These are phyloP conservation scores for Xylota segnis DNA, from an alignment of 2,888 invertebrate genomes.

Conservation along the genomic window DNA sequence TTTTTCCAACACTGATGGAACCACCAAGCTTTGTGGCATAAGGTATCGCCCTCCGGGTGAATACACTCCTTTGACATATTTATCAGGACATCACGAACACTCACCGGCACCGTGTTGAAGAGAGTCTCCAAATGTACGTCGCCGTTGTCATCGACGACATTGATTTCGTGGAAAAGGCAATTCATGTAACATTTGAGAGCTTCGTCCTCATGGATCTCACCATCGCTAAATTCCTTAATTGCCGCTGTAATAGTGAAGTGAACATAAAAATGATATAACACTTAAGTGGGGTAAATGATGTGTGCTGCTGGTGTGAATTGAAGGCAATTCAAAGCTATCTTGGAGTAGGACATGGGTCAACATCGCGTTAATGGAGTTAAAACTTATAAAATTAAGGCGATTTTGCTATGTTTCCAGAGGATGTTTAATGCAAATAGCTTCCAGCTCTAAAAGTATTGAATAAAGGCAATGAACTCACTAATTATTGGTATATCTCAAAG, in stretches of 20 bases:
- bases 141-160: conserved; percentile 80
- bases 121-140: conserved; percentile 80
- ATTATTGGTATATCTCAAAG: no score
- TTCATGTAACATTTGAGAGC: conserved; percentile 81
- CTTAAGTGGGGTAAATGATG: no score
- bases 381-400: no score
- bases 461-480: no score
- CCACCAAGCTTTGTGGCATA: conserved; percentile 81
- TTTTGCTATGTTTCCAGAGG: no score
- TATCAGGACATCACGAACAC: conserved; percentile 78
- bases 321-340: no score
- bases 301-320: no score
- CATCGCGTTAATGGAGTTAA: no score
- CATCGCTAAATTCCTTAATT: conserved; percentile 81
- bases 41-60: conserved; percentile 79
- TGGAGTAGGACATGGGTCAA: no score
- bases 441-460: no score
- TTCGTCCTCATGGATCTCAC: conserved; percentile 80
- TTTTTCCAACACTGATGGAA: conserved; percentile 80
- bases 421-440: no score
- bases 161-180: conserved; percentile 80
- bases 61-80: conserved; percentile 80
- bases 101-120: conserved; percentile 77
- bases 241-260: conserved; percentile 76
- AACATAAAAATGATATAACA: not conserved